Percentiles rank a stretch among this genome's conserved stretches.
phyloP scores from a whole-genome alignment of 2,888 invertebrate species.

The Bellardia pandia region DNA sequence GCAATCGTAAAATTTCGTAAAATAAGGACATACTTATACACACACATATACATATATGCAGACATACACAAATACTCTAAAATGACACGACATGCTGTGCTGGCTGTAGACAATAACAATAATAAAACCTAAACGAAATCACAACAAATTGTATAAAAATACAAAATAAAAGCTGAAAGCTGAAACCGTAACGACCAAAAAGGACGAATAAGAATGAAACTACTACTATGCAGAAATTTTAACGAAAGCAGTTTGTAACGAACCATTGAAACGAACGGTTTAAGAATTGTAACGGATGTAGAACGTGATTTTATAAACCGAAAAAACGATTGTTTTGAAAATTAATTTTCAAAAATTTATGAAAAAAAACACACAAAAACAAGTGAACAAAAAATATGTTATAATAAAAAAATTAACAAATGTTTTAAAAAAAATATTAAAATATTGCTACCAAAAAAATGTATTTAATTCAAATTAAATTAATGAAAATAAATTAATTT shows the following conservation, averaged over 20 bases:
- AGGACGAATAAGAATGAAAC: conserved; percentile 70
- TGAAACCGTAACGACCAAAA: conserved; percentile 66
- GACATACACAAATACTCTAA: conserved; percentile 42
- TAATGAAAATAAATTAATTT: not conserved
- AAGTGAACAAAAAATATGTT: not conserved
- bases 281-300: conserved; percentile 69
- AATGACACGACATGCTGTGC: conserved; percentile 61
- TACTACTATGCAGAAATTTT: conserved; percentile 70
- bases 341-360: not conserved
- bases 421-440: not conserved
- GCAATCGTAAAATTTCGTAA: conserved; percentile 70
- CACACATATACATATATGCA: conserved; percentile 25
- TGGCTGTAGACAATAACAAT: conserved; percentile 63
- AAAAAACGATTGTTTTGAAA: conserved; percentile 53
- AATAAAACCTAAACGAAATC: conserved; percentile 70
- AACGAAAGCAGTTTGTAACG: conserved; percentile 81
- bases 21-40: conserved; percentile 66
- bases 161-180: conserved; percentile 49
- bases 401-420: not conserved
- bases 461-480: not conserved
- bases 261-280: conserved; percentile 81
- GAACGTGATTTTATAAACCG: conserved; percentile 47
- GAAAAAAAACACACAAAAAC: not conserved
- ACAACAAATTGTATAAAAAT: conserved; percentile 68
- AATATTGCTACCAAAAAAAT: not conserved